These are phyloP conservation scores for Ictalurus punctatus DNA, from an alignment of 2,113 vertebrate species.

Conservation along the genomic window DNA sequence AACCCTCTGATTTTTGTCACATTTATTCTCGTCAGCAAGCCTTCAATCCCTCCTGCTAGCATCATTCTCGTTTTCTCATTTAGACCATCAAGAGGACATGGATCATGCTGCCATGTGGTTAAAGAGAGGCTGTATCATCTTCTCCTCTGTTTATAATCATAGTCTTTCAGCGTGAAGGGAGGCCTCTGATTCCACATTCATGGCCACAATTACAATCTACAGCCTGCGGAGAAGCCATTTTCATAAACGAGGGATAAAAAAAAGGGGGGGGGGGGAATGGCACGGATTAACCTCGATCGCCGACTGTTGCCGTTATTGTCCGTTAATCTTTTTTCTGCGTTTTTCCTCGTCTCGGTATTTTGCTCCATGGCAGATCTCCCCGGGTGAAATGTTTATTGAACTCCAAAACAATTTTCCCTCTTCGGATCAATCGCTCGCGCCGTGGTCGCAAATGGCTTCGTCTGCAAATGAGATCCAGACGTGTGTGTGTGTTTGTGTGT, in stretches of 20 bases:
- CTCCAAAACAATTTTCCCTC: slow-evolving; percentile 64
- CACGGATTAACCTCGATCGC: slow-evolving; percentile 41
- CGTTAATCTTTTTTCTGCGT: slow-evolving; percentile 26
- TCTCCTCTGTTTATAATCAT: slow-evolving; percentile 26
- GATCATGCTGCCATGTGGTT: slow-evolving; percentile 23
- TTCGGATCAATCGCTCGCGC: slow-evolving; percentile 57
- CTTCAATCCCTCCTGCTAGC: slow-evolving; percentile 3
- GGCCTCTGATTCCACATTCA: slow-evolving; percentile 48
- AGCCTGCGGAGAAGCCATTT: slow-evolving; percentile 46
- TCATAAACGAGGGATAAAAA: slow-evolving; percentile 48
- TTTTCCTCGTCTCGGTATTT: slow-evolving; percentile 28
- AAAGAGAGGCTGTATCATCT: slow-evolving; percentile 15
- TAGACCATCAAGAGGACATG: background rate
- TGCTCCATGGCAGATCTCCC: slow-evolving; percentile 44
- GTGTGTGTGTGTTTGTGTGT: slow-evolving; percentile 36
- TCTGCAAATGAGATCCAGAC: slow-evolving; percentile 57
- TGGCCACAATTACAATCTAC: slow-evolving; percentile 34
- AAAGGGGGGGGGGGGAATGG: slow-evolving; percentile 20
- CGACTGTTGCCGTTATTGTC: slow-evolving; percentile 28
- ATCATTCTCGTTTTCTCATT: slow-evolving; percentile 24
- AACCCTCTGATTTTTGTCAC: background rate
- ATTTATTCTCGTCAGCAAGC: background rate
- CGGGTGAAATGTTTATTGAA: slow-evolving; percentile 67
- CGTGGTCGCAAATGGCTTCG: slow-evolving; percentile 45
- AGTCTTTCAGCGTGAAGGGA: slow-evolving; percentile 22